Base-by-base conservation (phyloP, 2,888 invertebrate species). In the Abrostola tripartita region DNA sequence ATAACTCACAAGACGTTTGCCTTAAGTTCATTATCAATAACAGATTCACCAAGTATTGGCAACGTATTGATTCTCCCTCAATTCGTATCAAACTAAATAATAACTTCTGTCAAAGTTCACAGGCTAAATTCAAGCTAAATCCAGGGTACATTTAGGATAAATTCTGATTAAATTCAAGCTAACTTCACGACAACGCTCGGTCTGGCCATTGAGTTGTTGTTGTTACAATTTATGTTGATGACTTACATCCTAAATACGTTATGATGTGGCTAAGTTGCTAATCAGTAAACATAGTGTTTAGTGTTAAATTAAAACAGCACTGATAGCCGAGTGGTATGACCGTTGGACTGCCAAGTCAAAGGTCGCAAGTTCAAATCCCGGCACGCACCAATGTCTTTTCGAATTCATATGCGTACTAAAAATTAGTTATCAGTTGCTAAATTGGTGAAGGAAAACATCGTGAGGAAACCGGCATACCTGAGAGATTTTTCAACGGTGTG, bases 81-180 rank as follows among this genome's bases (percentile, higher is more conserved):
- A 47, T 14, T 14, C 8, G 14, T 24, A 47, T 47, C 24, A 47
- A 24, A 9, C 14, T 14, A 9, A 9, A 8, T 24, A 14, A 47
- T 24, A 24, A 24, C 24, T 47, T 14, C 10, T 10, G 9, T 47
- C 44, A 24, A 14, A 44, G 44, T 47, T 10, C 8, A 24, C 5
- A 12, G 68, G 51, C 59, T 49, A 47, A 37, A 14, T 56, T 70
- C 57, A 57, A 38, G 37, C 37, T 71, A 14, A 42, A 50, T 53
- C 50, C 61, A 49, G 52, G 36, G 56, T 70, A 55, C 47, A 61
- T n/a, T 10, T 36, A 47, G 47, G 50, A 61, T 57, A 38, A 37
- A 24, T 24, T 0, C 4, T 44, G 8, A 11, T 14, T 52, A 8
- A 38, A 37, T 37, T 38, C 8, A 5, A 37, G 35, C 35, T 53